A percentile compares a stretch with the other conserved stretches of the same genome.
Conservation (phyloP, 2,113 vertebrate genomes). For the Amphilophus citrinellus region DNA sequence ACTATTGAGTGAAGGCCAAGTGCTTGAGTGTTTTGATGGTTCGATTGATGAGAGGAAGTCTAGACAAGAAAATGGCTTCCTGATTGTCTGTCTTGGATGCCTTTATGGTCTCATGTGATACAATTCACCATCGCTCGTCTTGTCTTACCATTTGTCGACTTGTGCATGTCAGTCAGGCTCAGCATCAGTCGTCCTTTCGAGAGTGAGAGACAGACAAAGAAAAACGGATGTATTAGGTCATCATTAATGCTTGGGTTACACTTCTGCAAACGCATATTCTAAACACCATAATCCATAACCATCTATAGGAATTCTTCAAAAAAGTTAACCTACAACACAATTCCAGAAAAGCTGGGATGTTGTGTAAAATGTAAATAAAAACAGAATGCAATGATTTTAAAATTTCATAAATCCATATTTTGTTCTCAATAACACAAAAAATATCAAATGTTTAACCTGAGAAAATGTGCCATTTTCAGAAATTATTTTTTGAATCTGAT, state of each 20-base stretch:
- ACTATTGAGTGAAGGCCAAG: neutral
- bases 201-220: neutral
- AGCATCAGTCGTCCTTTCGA: neutral
- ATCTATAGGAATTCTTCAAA: fast-evolving
- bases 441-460: neutral
- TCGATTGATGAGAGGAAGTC: conserved; percentile 7
- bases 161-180: neutral
- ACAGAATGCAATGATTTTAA: neutral
- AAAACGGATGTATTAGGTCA: neutral
- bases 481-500: neutral
- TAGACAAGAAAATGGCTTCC: conserved; percentile 7
- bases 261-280: neutral
- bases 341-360: fast-evolving
- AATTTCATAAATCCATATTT: too few species aligned
- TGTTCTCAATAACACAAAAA: neutral
- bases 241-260: neutral
- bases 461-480: neutral
- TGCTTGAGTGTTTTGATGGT: neutral
- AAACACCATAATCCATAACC: neutral
- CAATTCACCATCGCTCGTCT: conserved; percentile 19
- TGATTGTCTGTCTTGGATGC: neutral
- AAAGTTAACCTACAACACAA: neutral
- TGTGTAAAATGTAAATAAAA: neutral
- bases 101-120: neutral
- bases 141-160: neutral